Base-by-base conservation (phyloP, 2,888 invertebrate species). In the Caenorhabditis panamensis region DNA sequence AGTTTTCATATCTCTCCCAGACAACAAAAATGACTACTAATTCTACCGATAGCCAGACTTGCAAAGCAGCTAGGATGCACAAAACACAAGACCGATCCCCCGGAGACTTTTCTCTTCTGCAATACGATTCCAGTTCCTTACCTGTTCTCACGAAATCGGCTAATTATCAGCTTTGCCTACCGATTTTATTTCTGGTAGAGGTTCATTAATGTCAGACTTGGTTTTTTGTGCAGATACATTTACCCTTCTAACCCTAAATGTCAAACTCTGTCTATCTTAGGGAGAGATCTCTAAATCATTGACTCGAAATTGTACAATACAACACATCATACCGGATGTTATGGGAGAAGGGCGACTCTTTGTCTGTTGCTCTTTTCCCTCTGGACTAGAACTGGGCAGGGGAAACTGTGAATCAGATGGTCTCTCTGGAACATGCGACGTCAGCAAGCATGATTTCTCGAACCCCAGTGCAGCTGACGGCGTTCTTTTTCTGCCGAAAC, bases 401-500 rank as follows among this genome's bases (percentile, higher is more conserved):
- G 4, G 31, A 31, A 31, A 31, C 9, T 41, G 41, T 41, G 47
- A 47, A 47, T 20, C 47, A 47, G 47, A 47, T 18, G 47, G 47
- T 47, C 18, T 47, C 9, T n/a, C 2, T n/a, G 20, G 18, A 41
- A 41, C 41, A 41, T 41, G 41, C 41, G 41, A 47, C 47, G 47
- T 47, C 47, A 47, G 2, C 47, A 47, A 11, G 11, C 47, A 47
- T 18, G 47, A 47, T 18, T 47, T 47, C 5, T 2, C 47, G 18
- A 47, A 47, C 47, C 4, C 9, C 18, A 18, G 47, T 18, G 47
- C 47, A 47, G 47, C 47, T 47, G 47, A 47, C 5, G 9, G 20
- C 47, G 47, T 47, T 47, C 47, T 47, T 47, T 47, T 47, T 47
- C 18, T 13, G 18, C 47, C 4, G 47, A 47, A 47, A 47, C 11